A percentile compares a stretch with the other conserved stretches of the same genome.
These are phyloP conservation scores for Brachyhypopomus gauderio DNA, from an alignment of 2,113 vertebrate genomes.

Conservation along the genomic window DNA sequence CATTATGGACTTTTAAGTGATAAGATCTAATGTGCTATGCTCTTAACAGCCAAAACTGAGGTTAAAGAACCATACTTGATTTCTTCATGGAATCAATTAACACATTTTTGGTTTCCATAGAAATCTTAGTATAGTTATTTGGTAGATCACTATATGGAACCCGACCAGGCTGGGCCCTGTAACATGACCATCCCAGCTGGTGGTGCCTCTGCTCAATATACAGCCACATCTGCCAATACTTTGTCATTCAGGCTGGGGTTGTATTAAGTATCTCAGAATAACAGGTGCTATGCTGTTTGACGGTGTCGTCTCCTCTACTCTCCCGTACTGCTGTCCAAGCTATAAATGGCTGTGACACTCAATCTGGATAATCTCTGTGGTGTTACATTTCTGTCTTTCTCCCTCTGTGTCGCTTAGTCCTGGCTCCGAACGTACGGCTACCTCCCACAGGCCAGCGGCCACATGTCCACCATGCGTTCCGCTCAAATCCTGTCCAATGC, in stretches of 20 bases:
- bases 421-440: slow-evolving; percentile 95
- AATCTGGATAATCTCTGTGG: slow-evolving; percentile 12
- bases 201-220: slow-evolving; percentile 42
- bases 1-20: too few species aligned
- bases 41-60: not conserved
- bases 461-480: slow-evolving; percentile 94
- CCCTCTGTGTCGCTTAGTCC: slow-evolving; percentile 68
- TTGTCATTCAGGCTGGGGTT: slow-evolving; percentile 43
- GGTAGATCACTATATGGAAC: not conserved
- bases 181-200: slow-evolving; percentile 34
- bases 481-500: slow-evolving; percentile 87
- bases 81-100: not conserved
- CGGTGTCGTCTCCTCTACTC: slow-evolving; percentile 60
- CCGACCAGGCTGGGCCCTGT: not conserved
- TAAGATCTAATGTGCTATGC: not conserved
- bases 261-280: slow-evolving; percentile 66
- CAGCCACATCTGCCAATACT: slow-evolving; percentile 38
- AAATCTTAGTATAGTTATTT: not conserved
- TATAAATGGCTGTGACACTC: slow-evolving; percentile 16
- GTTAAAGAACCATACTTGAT: not conserved
- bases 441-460: slow-evolving; percentile 87
- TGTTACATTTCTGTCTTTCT: slow-evolving; percentile 18
- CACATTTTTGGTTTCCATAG: not conserved
- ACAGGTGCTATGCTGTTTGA: slow-evolving; percentile 71
- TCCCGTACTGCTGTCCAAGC: slow-evolving; percentile 35